phyloP scores from a whole-genome alignment of 2,888 invertebrate genomes.

The Odontocerum albicorne region DNA sequence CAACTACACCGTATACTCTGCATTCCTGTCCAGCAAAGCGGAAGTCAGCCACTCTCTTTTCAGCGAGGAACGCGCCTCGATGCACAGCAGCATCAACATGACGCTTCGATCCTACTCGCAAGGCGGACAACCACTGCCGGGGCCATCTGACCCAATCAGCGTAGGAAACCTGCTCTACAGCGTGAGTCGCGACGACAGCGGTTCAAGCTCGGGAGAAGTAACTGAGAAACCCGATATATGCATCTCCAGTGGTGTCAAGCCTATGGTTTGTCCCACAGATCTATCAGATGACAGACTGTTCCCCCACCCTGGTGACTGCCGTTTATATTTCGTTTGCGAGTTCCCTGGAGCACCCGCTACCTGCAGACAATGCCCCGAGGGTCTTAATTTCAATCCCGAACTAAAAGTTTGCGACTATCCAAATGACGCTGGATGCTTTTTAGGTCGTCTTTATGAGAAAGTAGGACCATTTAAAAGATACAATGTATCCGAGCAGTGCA shows the following conservation, averaged over 20 bases:
- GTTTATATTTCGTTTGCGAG: conserved; percentile 42
- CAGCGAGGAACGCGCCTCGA: conserved; percentile 63
- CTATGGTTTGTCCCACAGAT: conserved; percentile 38
- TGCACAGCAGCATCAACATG: conserved; percentile 61
- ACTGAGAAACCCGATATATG: no score
- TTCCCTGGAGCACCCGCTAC: conserved; percentile 33
- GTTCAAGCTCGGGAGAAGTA: no score
- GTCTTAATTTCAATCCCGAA: conserved; percentile 41
- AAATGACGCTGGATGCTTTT: conserved; percentile 39
- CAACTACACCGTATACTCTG: conserved; percentile 64
- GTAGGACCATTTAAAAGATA: no score
- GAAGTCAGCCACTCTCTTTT: conserved; percentile 60
- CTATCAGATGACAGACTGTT: conserved; percentile 37
- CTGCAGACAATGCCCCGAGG: conserved; percentile 41
- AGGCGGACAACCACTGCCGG: no score
- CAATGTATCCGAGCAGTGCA: no score
- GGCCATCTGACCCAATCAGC: no score
- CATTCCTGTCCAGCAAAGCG: conserved; percentile 64
- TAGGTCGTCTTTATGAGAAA: no score
- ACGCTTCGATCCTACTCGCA: no score
- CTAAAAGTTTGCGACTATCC: conserved; percentile 41
- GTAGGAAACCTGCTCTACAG: no score
- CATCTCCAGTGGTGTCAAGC: no score
- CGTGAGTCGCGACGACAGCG: no score
- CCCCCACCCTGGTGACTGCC: conserved; percentile 42